These are phyloP conservation scores for Okamejei kenojei DNA, from an alignment of 2,797 vertebrate genomes.

Conservation along the genomic window DNA sequence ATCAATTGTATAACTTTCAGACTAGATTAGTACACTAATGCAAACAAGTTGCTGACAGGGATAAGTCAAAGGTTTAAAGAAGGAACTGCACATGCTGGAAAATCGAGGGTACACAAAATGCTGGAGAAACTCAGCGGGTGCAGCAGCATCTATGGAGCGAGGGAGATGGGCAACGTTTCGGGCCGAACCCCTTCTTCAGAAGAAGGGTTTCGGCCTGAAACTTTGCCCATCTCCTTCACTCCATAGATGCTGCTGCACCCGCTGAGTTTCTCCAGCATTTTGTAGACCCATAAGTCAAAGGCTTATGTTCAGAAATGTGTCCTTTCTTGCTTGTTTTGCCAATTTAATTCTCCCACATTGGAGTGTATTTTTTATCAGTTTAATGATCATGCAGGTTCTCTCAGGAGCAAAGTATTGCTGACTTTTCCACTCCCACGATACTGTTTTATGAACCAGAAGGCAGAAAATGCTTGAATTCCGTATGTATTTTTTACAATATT, in stretches of 20 bases:
- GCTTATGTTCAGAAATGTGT: neutral
- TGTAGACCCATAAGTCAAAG: neutral
- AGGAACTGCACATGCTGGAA: too few species aligned
- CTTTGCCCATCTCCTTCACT: too few species aligned
- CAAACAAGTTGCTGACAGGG: neutral
- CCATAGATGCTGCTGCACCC: too few species aligned
- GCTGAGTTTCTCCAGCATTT: too few species aligned
- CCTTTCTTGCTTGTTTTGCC: neutral
- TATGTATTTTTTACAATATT: neutral
- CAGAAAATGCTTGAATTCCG: neutral
- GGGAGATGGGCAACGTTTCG: too few species aligned
- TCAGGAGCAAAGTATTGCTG: neutral
- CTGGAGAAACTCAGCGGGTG: too few species aligned
- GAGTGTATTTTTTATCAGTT: neutral
- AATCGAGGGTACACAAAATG: too few species aligned
- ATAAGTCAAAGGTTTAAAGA: neutral
- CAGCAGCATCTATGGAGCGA: too few species aligned
- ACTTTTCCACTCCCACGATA: neutral
- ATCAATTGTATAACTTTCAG: neutral
- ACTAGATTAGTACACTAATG: neutral
- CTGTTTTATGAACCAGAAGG: slow-evolving; percentile 16
- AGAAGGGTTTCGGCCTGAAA: too few species aligned
- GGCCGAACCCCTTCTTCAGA: too few species aligned
- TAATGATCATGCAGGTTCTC: slow-evolving; percentile 10
- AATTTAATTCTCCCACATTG: neutral